These are phyloP conservation scores for Phylloscopus trochilus DNA, from an alignment of 2,113 vertebrate genomes.

Conservation along the genomic window DNA sequence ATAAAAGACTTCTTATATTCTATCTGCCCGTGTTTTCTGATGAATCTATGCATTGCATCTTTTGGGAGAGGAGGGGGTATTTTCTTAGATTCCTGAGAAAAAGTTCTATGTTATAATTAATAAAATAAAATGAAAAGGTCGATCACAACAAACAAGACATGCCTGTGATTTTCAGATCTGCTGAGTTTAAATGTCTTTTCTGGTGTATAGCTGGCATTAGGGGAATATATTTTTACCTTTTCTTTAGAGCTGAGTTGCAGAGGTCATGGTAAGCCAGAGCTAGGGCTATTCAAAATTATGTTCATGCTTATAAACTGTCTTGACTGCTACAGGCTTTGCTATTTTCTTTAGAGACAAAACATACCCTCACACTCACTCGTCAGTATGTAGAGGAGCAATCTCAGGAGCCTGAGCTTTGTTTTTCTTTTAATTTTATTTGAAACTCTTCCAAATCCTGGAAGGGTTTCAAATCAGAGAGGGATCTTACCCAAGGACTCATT, in stretches of 20 bases:
- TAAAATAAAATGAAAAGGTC: slow-evolving; percentile 16
- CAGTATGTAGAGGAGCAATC: neutral
- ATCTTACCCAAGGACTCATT: slow-evolving; percentile 37
- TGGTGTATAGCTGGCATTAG: neutral
- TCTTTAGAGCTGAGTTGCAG: slow-evolving; percentile 22
- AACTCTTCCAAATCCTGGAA: slow-evolving; percentile 55
- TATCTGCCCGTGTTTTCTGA: neutral
- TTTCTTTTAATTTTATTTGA: slow-evolving; percentile 60
- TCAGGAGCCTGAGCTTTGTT: slow-evolving; percentile 50
- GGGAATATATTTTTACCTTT: slow-evolving; percentile 45
- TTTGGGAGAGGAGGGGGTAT: neutral
- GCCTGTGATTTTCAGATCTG: slow-evolving; percentile 9
- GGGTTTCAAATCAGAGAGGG: slow-evolving; percentile 27
- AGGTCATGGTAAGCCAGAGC: slow-evolving; percentile 22
- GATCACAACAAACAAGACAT: neutral
- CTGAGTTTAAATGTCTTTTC: neutral
- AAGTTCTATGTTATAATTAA: neutral
- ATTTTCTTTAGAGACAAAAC: slow-evolving; percentile 67
- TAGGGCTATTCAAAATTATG: slow-evolving; percentile 52
- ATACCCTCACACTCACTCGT: slow-evolving; percentile 48
- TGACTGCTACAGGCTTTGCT: slow-evolving; percentile 39
- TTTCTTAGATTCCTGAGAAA: neutral
- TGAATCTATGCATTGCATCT: neutral
- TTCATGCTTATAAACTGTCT: slow-evolving; percentile 51
- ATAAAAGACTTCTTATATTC: neutral